Conservation (phyloP, 2,888 invertebrate genomes). For the Oxycera nigricornis region DNA sequence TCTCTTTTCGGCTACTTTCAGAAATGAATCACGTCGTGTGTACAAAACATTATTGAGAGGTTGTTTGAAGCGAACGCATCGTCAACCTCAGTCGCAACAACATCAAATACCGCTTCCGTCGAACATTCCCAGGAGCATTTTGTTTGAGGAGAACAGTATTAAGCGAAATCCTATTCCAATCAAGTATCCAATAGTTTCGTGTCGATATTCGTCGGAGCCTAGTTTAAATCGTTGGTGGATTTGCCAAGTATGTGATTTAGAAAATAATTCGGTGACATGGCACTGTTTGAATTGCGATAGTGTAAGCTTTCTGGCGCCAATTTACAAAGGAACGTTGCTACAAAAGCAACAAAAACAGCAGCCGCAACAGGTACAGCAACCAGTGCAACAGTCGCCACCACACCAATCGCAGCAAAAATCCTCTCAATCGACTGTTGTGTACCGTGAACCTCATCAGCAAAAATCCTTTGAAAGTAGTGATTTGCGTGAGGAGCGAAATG, state of each 20-base stretch:
- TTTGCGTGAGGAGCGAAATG: conserved; percentile 47
- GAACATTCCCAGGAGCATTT: conserved; percentile 27
- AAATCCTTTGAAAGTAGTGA: conserved; percentile 49
- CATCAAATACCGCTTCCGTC: conserved; percentile 20
- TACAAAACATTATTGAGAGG: conserved; percentile 61
- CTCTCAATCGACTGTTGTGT: neutral
- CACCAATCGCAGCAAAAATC: conserved; percentile 2
- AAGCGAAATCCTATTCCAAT: conserved; percentile 24
- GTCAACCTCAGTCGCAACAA: conserved; percentile 51
- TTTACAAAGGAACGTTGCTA: conserved; percentile 60
- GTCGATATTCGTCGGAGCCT: conserved; percentile 62
- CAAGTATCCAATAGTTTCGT: conserved; percentile 51
- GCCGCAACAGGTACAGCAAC: conserved; percentile 47
- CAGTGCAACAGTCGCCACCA: neutral
- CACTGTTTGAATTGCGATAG: conserved; percentile 62
- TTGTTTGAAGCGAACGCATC: conserved; percentile 59
- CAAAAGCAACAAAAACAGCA: conserved; percentile 49
- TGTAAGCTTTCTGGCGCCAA: conserved; percentile 62
- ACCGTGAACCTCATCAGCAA: conserved; percentile 44
- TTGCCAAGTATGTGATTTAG: conserved; percentile 60
- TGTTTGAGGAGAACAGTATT: conserved; percentile 11
- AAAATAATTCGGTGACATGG: conserved; percentile 63
- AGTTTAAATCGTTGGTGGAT: conserved; percentile 62
- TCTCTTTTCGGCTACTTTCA: conserved; percentile 50
- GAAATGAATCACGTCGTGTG: conserved; percentile 59